Conservation (phyloP, 2,113 vertebrate species). For the Perccottus glenii region DNA sequence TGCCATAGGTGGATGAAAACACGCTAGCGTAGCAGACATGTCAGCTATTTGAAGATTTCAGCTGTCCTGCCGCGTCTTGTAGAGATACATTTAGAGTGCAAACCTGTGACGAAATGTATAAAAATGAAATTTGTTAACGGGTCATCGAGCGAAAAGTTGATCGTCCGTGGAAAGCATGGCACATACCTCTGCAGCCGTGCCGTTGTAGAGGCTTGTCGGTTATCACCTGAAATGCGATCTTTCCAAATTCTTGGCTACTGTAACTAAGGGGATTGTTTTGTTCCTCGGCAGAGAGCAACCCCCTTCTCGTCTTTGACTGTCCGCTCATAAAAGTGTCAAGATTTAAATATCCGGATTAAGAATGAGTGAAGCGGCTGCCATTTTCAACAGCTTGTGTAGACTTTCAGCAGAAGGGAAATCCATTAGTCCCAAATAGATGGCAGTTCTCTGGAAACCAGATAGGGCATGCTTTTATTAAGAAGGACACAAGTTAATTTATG, state of each 20-base stretch:
- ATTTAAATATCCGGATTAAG: constrained; percentile 78
- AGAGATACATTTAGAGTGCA: background rate
- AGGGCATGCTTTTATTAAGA: constrained; percentile 66
- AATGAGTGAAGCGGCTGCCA: constrained; percentile 50
- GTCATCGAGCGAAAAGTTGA: constrained; percentile 35
- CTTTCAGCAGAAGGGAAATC: constrained; percentile 76
- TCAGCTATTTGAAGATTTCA: constrained; percentile 55
- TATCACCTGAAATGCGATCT: constrained; percentile 77
- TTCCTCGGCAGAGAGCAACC: constrained; percentile 66
- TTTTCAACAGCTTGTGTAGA: constrained; percentile 66
- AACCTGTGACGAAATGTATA: constrained; percentile 1
- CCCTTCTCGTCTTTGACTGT: constrained; percentile 63
- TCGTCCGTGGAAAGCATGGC: constrained; percentile 38
- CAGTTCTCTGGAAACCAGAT: constrained; percentile 73
- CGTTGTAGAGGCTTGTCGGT: constrained; percentile 70
- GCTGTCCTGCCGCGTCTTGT: constrained; percentile 48
- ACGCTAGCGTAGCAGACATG: constrained; percentile 33
- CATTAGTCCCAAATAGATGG: constrained; percentile 68
- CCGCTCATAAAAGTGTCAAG: constrained; percentile 80
- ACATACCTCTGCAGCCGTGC: constrained; percentile 43
- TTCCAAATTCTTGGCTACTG: constrained; percentile 75
- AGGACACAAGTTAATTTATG: constrained; percentile 78
- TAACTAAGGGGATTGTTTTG: constrained; percentile 76
- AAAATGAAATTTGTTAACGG: constrained; percentile 31
- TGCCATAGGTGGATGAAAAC: constrained; percentile 57